Percentiles rank a stretch among this genome's conserved stretches.
Evolutionary conservation across 1,140 invertebrate species (phyloP).

Genomic region (Anoplolepis gracilipes): DNA sequence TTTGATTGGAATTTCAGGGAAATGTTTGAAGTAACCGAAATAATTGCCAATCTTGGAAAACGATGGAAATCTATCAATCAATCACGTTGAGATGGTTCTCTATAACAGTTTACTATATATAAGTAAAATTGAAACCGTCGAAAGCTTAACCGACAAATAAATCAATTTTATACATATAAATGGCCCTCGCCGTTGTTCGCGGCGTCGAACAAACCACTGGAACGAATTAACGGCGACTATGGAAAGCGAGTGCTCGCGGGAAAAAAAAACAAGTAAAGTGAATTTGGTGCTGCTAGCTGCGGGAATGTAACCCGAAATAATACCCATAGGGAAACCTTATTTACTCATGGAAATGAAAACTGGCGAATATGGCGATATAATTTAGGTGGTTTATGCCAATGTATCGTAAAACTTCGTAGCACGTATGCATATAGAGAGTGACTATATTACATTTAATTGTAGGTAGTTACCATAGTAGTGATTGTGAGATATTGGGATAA

Average conservation of each 20-base stretch:
- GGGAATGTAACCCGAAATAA: slow-evolving; percentile 66
- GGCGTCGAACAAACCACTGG: slow-evolving; percentile 19
- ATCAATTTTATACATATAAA: slow-evolving; percentile 45
- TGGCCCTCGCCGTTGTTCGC: background rate
- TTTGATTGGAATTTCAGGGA: background rate
- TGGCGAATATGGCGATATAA: slow-evolving; percentile 29
- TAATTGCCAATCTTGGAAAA: slow-evolving; percentile 25
- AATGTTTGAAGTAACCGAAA: background rate
- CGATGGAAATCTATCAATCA: background rate
- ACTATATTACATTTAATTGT: slow-evolving; percentile 15
- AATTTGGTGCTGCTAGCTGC: slow-evolving; percentile 50
- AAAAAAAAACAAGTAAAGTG: slow-evolving; percentile 62
- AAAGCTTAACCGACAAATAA: slow-evolving; percentile 47
- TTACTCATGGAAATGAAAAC: slow-evolving; percentile 57
- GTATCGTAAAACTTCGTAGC: slow-evolving; percentile 14
- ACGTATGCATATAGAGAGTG: background rate
- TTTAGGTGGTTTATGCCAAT: background rate
- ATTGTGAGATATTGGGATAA: background rate
- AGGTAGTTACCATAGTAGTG: background rate
- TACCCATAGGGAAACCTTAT: slow-evolving; percentile 50
- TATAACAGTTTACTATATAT: background rate
- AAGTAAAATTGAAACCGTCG: slow-evolving; percentile 17
- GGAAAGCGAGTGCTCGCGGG: background rate
- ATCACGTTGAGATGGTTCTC: background rate
- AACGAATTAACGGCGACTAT: slow-evolving; percentile 57